Evolutionary conservation across 2,113 vertebrate species (phyloP).

Genomic region (Proteles cristata): DNA sequence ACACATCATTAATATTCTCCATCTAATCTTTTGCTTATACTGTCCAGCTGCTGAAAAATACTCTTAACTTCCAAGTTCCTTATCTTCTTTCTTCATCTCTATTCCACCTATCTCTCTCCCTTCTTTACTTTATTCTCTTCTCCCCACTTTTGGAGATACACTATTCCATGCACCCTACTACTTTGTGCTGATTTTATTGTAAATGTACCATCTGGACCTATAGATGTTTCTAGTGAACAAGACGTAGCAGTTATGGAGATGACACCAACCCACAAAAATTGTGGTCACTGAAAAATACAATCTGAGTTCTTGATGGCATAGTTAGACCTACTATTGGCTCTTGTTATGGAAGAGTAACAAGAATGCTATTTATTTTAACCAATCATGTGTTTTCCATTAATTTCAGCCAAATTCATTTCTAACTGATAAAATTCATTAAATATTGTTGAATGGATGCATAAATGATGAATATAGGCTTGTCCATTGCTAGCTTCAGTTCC

Average conservation of each 20-base stretch:
- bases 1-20: not conserved
- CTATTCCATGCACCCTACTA: too few species aligned
- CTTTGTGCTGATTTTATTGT: not conserved
- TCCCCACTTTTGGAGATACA: not conserved
- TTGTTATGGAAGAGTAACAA: not conserved
- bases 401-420: not conserved
- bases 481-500: not conserved
- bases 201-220: not conserved
- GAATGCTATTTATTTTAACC: not conserved
- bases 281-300: not conserved
- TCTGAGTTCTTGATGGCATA: not conserved
- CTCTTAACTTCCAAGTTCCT: not conserved
- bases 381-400: not conserved
- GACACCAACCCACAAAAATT: not conserved
- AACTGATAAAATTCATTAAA: not conserved
- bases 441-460: not conserved
- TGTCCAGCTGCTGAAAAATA: not conserved
- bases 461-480: not conserved
- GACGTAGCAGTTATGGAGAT: fast-evolving
- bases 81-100: not conserved
- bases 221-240: not conserved
- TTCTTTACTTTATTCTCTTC: not conserved
- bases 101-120: fast-evolving
- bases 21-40: not conserved
- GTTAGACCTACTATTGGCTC: not conserved